phyloP scores from a whole-genome alignment of 2,888 invertebrate genomes.

The Adelphocoris suturalis region DNA sequence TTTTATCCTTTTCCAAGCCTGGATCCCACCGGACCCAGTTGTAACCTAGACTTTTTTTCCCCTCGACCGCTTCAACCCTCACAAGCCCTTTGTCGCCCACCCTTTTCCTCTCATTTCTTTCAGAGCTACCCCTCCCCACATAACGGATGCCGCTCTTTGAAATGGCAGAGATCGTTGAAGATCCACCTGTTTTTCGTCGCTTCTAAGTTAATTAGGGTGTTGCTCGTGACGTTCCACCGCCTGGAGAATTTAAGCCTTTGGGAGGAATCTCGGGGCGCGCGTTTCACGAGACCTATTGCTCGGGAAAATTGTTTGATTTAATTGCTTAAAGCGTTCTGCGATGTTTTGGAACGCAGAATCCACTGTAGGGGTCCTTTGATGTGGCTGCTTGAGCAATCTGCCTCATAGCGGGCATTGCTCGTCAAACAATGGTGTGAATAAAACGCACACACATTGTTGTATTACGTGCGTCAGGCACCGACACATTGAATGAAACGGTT shows the following conservation, averaged over 20 bases:
- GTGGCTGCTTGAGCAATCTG: no score
- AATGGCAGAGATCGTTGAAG: not conserved
- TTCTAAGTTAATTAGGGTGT: slow-evolving; percentile 2
- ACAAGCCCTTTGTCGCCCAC: not conserved
- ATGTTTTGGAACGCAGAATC: no score
- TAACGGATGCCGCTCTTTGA: not conserved
- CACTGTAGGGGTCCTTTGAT: no score
- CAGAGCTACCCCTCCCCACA: not conserved
- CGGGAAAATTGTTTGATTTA: not conserved
- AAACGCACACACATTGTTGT: no score
- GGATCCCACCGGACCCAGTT: not conserved
- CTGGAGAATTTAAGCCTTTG: not conserved
- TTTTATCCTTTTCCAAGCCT: not conserved
- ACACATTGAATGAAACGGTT: no score
- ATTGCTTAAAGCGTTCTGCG: no score
- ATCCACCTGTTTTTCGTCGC: not conserved
- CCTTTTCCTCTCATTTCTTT: no score
- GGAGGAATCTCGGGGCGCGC: not conserved
- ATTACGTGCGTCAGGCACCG: no score
- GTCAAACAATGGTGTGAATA: no score
- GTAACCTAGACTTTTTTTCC: not conserved
- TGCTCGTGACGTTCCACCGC: not conserved
- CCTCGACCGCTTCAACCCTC: slow-evolving; percentile 11
- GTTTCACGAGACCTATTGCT: not conserved
- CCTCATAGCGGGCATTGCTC: no score